phyloP scores from a whole-genome alignment of 2,888 invertebrate genomes.

The Lamellibrachia columna region DNA sequence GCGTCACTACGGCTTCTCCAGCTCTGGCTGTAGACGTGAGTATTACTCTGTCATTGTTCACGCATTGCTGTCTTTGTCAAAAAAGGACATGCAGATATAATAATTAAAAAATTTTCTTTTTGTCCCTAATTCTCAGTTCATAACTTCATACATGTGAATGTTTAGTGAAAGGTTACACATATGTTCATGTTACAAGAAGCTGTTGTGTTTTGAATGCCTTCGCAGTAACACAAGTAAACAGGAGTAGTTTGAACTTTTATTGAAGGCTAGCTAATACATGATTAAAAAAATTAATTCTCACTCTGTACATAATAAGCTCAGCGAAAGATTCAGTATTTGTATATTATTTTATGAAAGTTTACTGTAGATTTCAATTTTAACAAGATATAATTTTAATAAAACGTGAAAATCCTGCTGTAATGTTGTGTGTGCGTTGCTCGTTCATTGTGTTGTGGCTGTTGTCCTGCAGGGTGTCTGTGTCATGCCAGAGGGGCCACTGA shows the following conservation, averaged over 20 bases:
- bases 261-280: too few relatives aligned
- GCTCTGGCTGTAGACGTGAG: conserved; percentile 67
- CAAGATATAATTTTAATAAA: not conserved
- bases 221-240: too few relatives aligned
- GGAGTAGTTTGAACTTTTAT: too few relatives aligned
- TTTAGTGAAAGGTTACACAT: too few relatives aligned
- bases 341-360: not conserved
- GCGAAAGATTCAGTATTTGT: not conserved
- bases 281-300: not conserved
- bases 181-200: too few relatives aligned
- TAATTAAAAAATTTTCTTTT: not conserved
- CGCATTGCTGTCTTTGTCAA: not conserved
- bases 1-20: conserved; percentile 70
- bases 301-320: not conserved
- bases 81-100: not conserved
- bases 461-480: conserved; percentile 76
- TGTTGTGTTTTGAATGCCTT: too few relatives aligned
- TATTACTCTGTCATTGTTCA: not conserved
- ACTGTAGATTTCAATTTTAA: not conserved
- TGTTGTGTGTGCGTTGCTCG: not conserved
- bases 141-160: too few relatives aligned
- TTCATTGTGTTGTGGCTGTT: not conserved
- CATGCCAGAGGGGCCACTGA: conserved; percentile 73
- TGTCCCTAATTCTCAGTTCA: too few relatives aligned
- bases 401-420: not conserved